These are phyloP conservation scores for Perccottus glenii DNA, from an alignment of 2,113 vertebrate genomes.

Conservation along the genomic window DNA sequence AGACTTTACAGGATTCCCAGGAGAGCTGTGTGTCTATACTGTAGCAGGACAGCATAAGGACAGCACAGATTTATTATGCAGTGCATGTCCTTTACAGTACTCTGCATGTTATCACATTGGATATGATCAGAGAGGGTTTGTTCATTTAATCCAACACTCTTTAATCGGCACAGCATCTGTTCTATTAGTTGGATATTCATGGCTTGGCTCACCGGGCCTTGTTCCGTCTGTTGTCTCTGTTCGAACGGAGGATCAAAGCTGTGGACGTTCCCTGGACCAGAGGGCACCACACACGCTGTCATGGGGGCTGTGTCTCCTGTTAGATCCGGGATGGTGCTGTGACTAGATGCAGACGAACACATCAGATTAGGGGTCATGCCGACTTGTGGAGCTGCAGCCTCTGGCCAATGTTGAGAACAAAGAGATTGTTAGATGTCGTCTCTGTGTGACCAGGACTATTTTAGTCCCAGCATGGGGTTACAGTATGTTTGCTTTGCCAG, in stretches of 20 bases:
- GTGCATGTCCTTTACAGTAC: constrained; percentile 7
- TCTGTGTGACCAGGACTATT: constrained; percentile 9
- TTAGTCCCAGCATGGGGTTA: not conserved
- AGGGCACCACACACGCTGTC: constrained; percentile 31
- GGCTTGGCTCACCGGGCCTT: constrained; percentile 20
- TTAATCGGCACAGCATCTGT: constrained; percentile 50
- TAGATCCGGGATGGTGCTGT: constrained; percentile 40
- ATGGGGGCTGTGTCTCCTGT: constrained; percentile 39
- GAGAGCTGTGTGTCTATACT: not conserved
- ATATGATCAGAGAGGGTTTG: constrained; percentile 20
- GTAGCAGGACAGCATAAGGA: not conserved
- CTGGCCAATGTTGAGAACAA: constrained; percentile 55
- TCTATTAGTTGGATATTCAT: constrained; percentile 38
- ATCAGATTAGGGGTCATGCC: constrained; percentile 39
- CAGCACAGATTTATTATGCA: not conserved
- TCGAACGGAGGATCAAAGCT: constrained; percentile 58
- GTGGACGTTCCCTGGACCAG: constrained; percentile 3
- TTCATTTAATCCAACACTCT: constrained; percentile 39
- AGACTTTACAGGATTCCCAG: constrained; percentile 2
- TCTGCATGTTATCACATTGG: constrained; percentile 24
- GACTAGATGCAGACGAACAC: constrained; percentile 8
- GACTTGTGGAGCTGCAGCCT: constrained; percentile 55
- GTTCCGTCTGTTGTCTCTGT: constrained; percentile 40
- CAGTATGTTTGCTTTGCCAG: constrained; percentile 11
- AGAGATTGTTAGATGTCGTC: constrained; percentile 24